These are phyloP conservation scores for Cordilura impudica DNA, from an alignment of 2,888 invertebrate genomes.

Conservation along the genomic window DNA sequence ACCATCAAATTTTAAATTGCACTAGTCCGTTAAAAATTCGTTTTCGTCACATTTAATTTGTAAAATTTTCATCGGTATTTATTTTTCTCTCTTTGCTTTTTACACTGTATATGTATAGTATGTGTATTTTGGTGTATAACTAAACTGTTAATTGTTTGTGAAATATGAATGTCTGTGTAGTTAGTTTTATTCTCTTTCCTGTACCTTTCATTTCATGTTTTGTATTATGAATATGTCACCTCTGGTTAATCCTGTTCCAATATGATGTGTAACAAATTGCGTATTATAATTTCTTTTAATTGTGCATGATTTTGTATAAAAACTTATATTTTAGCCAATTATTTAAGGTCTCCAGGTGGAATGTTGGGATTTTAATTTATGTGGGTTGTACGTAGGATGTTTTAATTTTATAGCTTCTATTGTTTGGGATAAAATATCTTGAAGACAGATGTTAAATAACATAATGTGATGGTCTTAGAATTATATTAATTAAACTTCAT, in stretches of 20 bases:
- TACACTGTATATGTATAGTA: not conserved
- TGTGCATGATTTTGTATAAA: conserved; percentile 36
- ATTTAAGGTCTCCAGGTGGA: conserved; percentile 58
- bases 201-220: not conserved
- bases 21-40: conserved; percentile 74
- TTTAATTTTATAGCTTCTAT: conserved; percentile 45
- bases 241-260: conserved; percentile 40
- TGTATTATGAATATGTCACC: conserved; percentile 39
- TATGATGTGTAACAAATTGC: conserved; percentile 53
- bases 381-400: conserved; percentile 22
- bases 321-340: conserved; percentile 31
- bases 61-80: conserved; percentile 65
- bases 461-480: no score
- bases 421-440: not conserved
- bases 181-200: conserved; percentile 24
- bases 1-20: conserved; percentile 48
- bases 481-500: no score
- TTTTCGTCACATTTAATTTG: conserved; percentile 76
- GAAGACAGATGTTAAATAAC: not conserved
- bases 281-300: conserved; percentile 26
- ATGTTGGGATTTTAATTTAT: not conserved
- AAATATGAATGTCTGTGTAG: conserved; percentile 65
- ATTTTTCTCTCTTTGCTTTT: not conserved
- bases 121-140: conserved; percentile 35
- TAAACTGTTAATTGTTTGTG: conserved; percentile 66